Base-by-base conservation (phyloP, 2,888 invertebrate species). In the Orthosia cruda region DNA sequence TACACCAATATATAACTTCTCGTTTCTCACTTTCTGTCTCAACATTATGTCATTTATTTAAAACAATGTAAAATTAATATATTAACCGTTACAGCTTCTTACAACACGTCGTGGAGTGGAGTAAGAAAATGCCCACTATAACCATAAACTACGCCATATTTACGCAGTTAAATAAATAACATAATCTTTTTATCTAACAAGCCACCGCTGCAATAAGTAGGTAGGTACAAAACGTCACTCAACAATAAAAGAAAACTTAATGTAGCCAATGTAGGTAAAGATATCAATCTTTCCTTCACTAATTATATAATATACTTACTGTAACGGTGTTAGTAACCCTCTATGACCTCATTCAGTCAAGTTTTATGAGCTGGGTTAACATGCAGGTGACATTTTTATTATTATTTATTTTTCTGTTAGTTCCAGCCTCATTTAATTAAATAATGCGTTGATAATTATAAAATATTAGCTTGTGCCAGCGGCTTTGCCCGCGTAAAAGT, bases 331-430 rank as follows among this genome's bases (percentile, higher is more conserved):
- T 66, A 54, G 47, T 66, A 13, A 63, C 45, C 67, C 64, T 58
- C 32, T 50, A 20, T 61, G 64, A 80, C 75, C 81, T 62, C 59
- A 67, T 81, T 81, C 64, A 23, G 64, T 74, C 66, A 74, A 74
- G 64, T 68, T 81, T 61, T 74, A 84, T 73, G n/a, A 26, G 20
- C 26, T 61, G 16, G 40, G 32, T 59, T 40, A 47, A 65, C n/a
- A 68, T 58, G 59, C 64, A 69, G 32, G 52, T 23, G 52, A 68
- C 58, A 45, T 58, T 66, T 64, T 20, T 45, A 40, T 20, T 59
- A 59, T 40, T 55, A 2, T 74, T 63, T 61, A 40, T 57, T 18
- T 40, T 50, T 54, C 0, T 52, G 20, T 73, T 63, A 32, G 32
- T 76, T 47, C 23, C 4, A 47, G 52, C 13, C 26, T 20, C 7